These are phyloP conservation scores for Eristalis tenax DNA, from an alignment of 2,888 invertebrate genomes.

Conservation along the genomic window DNA sequence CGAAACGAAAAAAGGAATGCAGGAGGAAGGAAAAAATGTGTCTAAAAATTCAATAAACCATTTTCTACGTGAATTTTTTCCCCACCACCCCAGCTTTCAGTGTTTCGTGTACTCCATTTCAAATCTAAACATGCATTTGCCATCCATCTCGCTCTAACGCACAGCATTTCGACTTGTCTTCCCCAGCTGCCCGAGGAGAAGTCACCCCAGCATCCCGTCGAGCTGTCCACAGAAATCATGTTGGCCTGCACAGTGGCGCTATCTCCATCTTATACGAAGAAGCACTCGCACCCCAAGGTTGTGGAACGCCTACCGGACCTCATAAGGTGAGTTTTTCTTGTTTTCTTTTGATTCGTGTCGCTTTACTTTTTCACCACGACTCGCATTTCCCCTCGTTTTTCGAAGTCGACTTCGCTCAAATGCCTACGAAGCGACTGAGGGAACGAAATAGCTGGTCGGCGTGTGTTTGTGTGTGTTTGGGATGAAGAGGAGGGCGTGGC, in stretches of 20 bases:
- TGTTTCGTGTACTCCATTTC: conserved; percentile 49
- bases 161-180: conserved; percentile 36
- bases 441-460: background rate
- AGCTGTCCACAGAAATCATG: conserved; percentile 81
- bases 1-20: background rate
- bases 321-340: conserved; percentile 79
- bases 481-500: conserved; percentile 54
- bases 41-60: conserved; percentile 67
- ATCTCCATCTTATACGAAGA: conserved; percentile 80
- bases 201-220: conserved; percentile 81
- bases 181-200: conserved; percentile 81
- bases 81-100: conserved; percentile 33
- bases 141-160: background rate
- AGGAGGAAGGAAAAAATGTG: background rate
- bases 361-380: conserved; percentile 52
- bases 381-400: conserved; percentile 42
- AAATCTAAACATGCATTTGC: conserved; percentile 23
- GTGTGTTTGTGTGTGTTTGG: background rate
- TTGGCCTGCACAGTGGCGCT: conserved; percentile 81
- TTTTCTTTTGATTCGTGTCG: conserved; percentile 16
- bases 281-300: conserved; percentile 81
- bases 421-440: background rate
- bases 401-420: conserved; percentile 32
- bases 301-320: conserved; percentile 82
- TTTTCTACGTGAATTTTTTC: conserved; percentile 63